Conservation (phyloP, 2,888 invertebrate species). For the Pterostichus madidus region DNA sequence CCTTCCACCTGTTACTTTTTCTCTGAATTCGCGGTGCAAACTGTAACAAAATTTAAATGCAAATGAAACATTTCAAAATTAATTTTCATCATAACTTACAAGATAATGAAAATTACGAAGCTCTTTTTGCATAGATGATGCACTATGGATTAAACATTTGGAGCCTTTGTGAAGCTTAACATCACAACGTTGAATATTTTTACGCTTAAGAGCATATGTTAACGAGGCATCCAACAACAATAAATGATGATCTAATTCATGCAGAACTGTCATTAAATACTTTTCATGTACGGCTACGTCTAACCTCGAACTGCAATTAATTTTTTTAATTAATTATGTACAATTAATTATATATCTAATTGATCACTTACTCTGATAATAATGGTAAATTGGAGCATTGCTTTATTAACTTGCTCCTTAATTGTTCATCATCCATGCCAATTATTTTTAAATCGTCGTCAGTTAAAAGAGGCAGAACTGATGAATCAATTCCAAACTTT, state of each 20-base stretch:
- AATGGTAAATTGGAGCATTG: slow-evolving; percentile 47
- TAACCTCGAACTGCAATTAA: slow-evolving; percentile 39
- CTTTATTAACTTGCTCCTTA: slow-evolving; percentile 44
- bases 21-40: slow-evolving; percentile 27
- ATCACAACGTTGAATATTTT: slow-evolving; percentile 50
- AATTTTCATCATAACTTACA: slow-evolving; percentile 19
- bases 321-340: neutral
- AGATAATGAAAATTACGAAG: slow-evolving; percentile 20
- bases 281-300: slow-evolving; percentile 36
- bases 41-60: slow-evolving; percentile 15
- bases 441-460: slow-evolving; percentile 58
- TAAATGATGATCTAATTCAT: slow-evolving; percentile 56
- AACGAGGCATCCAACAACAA: slow-evolving; percentile 39
- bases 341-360: neutral
- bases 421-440: slow-evolving; percentile 45
- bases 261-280: slow-evolving; percentile 35
- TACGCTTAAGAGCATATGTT: slow-evolving; percentile 45
- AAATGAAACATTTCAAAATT: neutral
- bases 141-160: slow-evolving; percentile 39
- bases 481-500: slow-evolving; percentile 38
- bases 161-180: slow-evolving; percentile 35
- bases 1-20: slow-evolving; percentile 23
- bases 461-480: slow-evolving; percentile 42
- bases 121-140: slow-evolving; percentile 23
- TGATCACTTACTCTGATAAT: slow-evolving; percentile 51